A percentile compares a stretch with the other conserved stretches of the same genome.
Conservation (phyloP, 2,113 vertebrate genomes). For the Philantomba maxwellii region DNA sequence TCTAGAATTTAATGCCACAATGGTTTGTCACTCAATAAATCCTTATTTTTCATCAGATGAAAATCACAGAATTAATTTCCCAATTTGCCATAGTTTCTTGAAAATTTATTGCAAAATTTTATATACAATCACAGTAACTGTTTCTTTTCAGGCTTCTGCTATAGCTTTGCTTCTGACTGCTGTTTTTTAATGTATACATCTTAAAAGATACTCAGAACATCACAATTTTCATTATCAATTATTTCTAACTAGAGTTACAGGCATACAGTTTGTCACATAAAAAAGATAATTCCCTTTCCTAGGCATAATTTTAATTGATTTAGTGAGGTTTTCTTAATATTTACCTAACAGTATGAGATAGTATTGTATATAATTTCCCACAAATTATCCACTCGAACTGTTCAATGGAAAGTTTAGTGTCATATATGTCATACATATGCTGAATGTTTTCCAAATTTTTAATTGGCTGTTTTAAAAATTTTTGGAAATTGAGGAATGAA, state of each 20-base stretch:
- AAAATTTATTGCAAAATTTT: constrained; percentile 7
- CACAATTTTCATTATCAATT: constrained; percentile 29
- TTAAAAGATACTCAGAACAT: constrained; percentile 1
- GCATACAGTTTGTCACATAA: background rate
- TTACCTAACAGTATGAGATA: background rate
- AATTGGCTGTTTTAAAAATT: background rate
- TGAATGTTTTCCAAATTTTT: background rate
- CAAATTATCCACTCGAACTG: background rate
- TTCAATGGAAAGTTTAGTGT: background rate
- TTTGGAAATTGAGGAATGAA: background rate
- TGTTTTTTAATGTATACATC: background rate
- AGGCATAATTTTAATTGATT: constrained; percentile 1
- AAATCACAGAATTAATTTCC: background rate
- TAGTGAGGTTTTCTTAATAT: constrained; percentile 10
- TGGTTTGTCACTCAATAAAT: background rate
- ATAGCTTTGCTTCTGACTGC: background rate
- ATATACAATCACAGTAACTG: background rate
- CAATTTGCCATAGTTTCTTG: background rate
- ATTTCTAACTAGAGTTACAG: background rate
- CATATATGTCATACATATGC: background rate
- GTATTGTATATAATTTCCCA: background rate
- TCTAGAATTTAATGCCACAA: background rate
- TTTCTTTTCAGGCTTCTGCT: background rate
- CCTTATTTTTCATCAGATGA: background rate
- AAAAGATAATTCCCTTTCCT: background rate